Percentiles rank a stretch among this genome's conserved stretches.
phyloP scores from a whole-genome alignment of 2,113 vertebrate genomes.

The Neolamprologus cancellatus region DNA sequence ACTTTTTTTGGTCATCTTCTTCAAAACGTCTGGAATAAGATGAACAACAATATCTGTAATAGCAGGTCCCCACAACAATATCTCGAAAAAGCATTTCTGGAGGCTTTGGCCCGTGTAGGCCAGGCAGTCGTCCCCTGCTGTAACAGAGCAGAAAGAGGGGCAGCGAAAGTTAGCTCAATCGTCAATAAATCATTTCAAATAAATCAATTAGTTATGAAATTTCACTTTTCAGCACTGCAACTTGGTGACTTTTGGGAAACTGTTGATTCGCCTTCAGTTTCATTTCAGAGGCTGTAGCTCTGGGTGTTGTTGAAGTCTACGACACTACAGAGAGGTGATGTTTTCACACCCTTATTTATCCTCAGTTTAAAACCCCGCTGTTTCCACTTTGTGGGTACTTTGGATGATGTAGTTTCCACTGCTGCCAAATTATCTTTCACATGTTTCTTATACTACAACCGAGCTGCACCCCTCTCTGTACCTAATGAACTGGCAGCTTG shows the following conservation, averaged over 20 bases:
- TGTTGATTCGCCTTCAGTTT: not conserved
- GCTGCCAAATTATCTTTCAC: not conserved
- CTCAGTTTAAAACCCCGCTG: not conserved
- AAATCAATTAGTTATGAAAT: not conserved
- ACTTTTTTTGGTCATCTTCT: not conserved
- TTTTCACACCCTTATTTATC: not conserved
- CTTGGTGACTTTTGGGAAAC: not conserved
- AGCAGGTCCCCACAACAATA: slow-evolving; percentile 59
- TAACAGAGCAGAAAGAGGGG: not conserved
- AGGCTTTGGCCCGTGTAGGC: rapidly evolving
- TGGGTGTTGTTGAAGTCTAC: not conserved
- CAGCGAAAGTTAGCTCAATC: not conserved
- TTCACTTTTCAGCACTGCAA: not conserved
- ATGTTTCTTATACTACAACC: not conserved
- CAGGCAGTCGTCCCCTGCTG: slow-evolving; percentile 18
- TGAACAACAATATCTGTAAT: slow-evolving; percentile 34
- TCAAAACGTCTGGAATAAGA: rapidly evolving
- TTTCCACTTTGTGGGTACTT: not conserved
- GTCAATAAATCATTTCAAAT: rapidly evolving
- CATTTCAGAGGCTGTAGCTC: not conserved
- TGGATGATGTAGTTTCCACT: not conserved
- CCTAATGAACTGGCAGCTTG: not conserved
- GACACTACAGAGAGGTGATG: not conserved
- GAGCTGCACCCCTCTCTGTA: not conserved
- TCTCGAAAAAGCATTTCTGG: rapidly evolving